Conservation (phyloP, 37 sponge, comb jelly and placozoan genomes). For the Agelas oroides region DNA sequence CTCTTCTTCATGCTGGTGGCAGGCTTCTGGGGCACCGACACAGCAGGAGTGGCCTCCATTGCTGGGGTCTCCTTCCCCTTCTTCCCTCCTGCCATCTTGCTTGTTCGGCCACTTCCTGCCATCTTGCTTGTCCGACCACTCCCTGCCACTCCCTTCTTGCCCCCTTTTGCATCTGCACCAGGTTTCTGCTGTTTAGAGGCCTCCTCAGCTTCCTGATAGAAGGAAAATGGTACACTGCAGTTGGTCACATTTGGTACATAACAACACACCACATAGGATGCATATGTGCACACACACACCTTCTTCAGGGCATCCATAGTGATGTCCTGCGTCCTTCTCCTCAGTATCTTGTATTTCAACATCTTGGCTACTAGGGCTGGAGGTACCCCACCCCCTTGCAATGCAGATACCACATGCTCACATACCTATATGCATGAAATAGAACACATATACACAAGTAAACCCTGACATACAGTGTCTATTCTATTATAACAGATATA, state of each 20-base stretch:
- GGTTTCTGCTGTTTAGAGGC: too few relatives aligned
- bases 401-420: slow-evolving; percentile 54
- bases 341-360: slow-evolving; percentile 69
- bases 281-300: not conserved
- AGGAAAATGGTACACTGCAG: not conserved
- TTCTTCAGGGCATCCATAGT: not conserved
- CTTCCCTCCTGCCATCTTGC: slow-evolving; percentile 60
- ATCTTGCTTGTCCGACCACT: slow-evolving; percentile 30
- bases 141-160: not conserved
- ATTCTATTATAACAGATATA: too few relatives aligned
- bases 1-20: slow-evolving; percentile 85
- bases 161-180: slow-evolving; percentile 7
- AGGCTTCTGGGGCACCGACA: slow-evolving; percentile 73
- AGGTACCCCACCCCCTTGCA: slow-evolving; percentile 31
- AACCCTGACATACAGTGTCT: too few relatives aligned
- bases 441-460: not conserved
- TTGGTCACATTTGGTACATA: not conserved
- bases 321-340: slow-evolving; percentile 16
- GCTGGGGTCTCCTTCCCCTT: slow-evolving; percentile 73
- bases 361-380: slow-evolving; percentile 61
- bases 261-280: not conserved
- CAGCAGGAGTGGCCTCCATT: slow-evolving; percentile 21
- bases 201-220: slow-evolving; percentile 5
- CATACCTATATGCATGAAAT: slow-evolving; percentile 66
- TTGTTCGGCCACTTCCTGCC: slow-evolving; percentile 26